Percentiles rank a stretch among this genome's conserved stretches.
Conservation (phyloP, 1,140 invertebrate species). For the Drosophila serrata region DNA sequence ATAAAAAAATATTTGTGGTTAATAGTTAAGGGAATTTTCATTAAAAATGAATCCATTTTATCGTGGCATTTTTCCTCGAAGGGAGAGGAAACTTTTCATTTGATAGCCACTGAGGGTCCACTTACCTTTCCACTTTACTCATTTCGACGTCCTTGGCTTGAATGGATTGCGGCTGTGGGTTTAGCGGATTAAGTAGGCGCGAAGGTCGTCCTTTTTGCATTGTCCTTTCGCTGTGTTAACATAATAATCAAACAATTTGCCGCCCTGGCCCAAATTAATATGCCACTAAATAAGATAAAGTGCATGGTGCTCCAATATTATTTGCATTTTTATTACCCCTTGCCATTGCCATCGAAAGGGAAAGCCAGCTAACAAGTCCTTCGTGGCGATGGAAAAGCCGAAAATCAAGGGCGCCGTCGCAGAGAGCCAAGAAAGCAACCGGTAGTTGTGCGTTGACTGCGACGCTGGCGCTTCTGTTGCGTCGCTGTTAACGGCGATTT, state of each 20-base stretch:
- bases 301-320: conserved; percentile 65
- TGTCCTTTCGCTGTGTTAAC: conserved; percentile 44
- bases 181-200: conserved; percentile 19
- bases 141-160: conserved; percentile 10
- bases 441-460: conserved; percentile 62
- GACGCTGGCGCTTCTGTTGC: conserved; percentile 52
- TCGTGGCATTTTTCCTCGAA: background rate
- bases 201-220: conserved; percentile 56
- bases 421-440: conserved; percentile 61
- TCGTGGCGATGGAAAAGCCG: background rate
- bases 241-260: conserved; percentile 57
- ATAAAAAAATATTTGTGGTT: background rate
- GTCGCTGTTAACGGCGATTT: conserved; percentile 58
- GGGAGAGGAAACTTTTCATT: background rate
- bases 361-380: conserved; percentile 1
- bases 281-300: conserved; percentile 77
- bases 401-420: conserved; percentile 40
- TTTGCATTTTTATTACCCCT: conserved; percentile 71
- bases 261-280: conserved; percentile 59
- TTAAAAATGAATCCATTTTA: background rate
- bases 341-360: background rate
- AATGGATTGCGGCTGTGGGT: conserved; percentile 14
- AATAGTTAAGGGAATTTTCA: background rate
- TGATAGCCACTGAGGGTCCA: conserved; percentile 4
- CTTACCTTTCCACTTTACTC: background rate